Percentiles rank a stretch among this genome's conserved stretches.
These are phyloP conservation scores for Eulemur rufifrons DNA, from an alignment of 2,113 vertebrate genomes.

Conservation along the genomic window DNA sequence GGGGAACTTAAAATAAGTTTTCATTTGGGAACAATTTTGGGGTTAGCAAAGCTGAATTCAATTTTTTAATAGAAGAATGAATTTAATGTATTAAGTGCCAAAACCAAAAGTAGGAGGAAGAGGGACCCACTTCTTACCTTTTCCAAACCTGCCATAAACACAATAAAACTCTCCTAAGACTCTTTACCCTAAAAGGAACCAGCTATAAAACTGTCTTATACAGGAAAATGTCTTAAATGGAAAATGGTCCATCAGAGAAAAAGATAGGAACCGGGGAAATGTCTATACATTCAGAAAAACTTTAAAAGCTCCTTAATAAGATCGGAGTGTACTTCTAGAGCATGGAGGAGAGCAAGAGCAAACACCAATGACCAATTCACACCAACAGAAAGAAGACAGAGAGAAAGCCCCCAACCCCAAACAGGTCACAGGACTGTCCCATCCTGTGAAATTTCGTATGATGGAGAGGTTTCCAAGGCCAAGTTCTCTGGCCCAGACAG, in stretches of 20 bases:
- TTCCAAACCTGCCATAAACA: conserved; percentile 65
- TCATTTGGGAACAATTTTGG: neutral
- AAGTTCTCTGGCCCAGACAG: conserved; percentile 65
- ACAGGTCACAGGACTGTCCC: conserved; percentile 52
- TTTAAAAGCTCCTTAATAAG: conserved; percentile 13
- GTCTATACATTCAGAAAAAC: conserved; percentile 65
- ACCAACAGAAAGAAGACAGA: conserved; percentile 49
- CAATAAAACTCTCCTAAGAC: conserved; percentile 56
- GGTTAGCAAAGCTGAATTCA: conserved; percentile 23
- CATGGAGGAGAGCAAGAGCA: conserved; percentile 44
- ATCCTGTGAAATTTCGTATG: conserved; percentile 53
- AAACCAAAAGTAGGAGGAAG: neutral
- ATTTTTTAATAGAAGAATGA: conserved; percentile 6
- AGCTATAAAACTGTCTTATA: conserved; percentile 62
- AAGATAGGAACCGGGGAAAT: conserved; percentile 50
- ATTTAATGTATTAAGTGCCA: conserved; percentile 26
- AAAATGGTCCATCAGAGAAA: conserved; percentile 53
- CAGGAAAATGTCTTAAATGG: conserved; percentile 60
- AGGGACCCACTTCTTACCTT: conserved; percentile 57
- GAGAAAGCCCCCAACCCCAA: neutral
- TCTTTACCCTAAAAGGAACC: conserved; percentile 63
- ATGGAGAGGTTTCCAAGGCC: conserved; percentile 66
- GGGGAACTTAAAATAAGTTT: neutral
- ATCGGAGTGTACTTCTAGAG: conserved; percentile 42
- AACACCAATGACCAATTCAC: conserved; percentile 60